These are phyloP conservation scores for Papilio protenor DNA, from an alignment of 2,888 invertebrate genomes.

Conservation along the genomic window DNA sequence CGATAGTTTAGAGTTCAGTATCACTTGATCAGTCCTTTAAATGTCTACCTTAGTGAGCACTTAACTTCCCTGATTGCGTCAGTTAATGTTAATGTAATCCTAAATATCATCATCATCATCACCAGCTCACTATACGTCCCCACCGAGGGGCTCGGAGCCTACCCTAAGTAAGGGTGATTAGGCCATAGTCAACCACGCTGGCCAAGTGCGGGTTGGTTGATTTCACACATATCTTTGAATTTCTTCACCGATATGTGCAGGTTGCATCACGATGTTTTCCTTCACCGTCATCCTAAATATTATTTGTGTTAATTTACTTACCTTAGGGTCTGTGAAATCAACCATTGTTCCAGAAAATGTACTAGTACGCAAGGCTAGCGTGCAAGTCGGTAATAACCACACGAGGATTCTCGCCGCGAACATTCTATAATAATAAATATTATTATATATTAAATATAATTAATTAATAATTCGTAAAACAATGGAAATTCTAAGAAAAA, in stretches of 20 bases:
- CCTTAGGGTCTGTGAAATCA: conserved; percentile 76
- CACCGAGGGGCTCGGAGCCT: no score
- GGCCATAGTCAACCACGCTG: no score
- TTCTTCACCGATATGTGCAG: no score
- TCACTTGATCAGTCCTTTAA: background rate
- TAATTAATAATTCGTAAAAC: background rate
- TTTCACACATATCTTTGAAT: no score
- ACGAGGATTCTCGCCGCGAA: conserved; percentile 51
- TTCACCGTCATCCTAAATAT: background rate
- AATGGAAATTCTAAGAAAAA: background rate
- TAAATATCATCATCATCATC: no score
- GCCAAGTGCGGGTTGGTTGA: no score
- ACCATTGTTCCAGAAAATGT: conserved; percentile 69
- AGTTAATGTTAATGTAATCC: background rate
- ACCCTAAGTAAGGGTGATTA: no score
- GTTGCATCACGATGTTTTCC: no score
- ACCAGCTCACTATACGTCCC: no score
- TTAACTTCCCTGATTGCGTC: background rate
- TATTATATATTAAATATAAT: background rate
- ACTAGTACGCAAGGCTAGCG: conserved; percentile 46
- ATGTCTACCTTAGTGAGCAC: background rate
- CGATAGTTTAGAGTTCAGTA: background rate
- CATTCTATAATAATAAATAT: conserved; percentile 53
- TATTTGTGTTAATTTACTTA: conserved; percentile 47
- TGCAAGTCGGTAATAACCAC: conserved; percentile 52